Base-by-base conservation (phyloP, 2,797 vertebrate genomes). In the Atherinosoma microstoma region DNA sequence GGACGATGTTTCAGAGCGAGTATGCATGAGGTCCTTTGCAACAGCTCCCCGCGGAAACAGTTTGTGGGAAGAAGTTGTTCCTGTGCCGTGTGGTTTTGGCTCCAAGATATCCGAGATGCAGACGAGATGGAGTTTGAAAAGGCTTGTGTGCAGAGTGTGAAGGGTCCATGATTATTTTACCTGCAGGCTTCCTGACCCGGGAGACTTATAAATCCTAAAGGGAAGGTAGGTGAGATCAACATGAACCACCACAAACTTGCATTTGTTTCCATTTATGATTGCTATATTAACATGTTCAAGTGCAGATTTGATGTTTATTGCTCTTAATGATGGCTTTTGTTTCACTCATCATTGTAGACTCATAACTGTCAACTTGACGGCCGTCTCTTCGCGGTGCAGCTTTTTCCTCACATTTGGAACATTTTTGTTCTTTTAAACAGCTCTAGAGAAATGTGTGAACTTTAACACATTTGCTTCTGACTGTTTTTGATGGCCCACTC, bases 251-350 rank as follows among this genome's bases (percentile, higher is more conserved):
- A 24, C 18, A 30, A 18, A 47, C 18, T 12, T 34, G 27, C 61
- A 34, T n/a, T 49, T 22, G 61, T 49, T 47, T n/a, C 42, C 61
- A 49, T 49, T 32, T 47, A 47, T 53, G 22, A 24, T 40, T 42
- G 36, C 5, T 29, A 8, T 63, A 63, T 30, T 63, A 12, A 32
- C 24, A 45, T n/a, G 10, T 29, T 13, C 6, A 30, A 53, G 32
- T 34, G 22, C 38, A 36, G 53, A 47, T 13, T 24, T 62, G n/a
- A 58, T 71, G 22, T 62, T 67, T 56, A 47, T 54, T 45, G 32
- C 30, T 0, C 29, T 10, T 47, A 59, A 68, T 36, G n/a, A 57
- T 49, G 32, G 20, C 9, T 63, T 62, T 3, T 35, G 13, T 9
- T 58, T 8, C 54, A 51, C 57, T 59, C 47, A 40, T 59, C 36